Conservation (phyloP, 2,888 invertebrate species). For the Eumerus sabulonum region DNA sequence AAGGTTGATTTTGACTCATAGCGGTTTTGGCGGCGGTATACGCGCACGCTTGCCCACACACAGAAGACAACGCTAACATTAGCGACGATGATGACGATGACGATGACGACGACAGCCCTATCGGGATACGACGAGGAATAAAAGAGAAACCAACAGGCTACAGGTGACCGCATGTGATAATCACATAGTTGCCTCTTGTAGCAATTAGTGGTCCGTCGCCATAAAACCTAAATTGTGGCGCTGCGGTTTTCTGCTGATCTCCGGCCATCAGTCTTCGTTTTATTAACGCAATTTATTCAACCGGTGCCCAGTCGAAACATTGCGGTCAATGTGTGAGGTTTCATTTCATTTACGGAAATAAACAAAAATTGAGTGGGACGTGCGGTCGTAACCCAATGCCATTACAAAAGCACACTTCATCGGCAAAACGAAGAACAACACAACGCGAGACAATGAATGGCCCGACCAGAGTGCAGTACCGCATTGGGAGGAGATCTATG, state of each 20-base stretch:
- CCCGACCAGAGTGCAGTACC: neutral
- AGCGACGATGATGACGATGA: conserved; percentile 43
- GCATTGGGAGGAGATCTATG: neutral
- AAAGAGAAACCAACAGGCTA: conserved; percentile 16
- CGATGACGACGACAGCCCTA: conserved; percentile 53
- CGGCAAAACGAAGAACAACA: conserved; percentile 15
- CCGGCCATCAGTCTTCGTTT: conserved; percentile 67
- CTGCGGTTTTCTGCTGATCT: conserved; percentile 68
- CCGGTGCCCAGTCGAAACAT: conserved; percentile 64
- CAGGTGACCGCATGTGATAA: conserved; percentile 69
- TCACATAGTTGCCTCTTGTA: conserved; percentile 69
- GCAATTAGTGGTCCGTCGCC: conserved; percentile 67
- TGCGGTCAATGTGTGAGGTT: conserved; percentile 68
- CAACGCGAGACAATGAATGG: neutral
- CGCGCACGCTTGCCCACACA: conserved; percentile 56
- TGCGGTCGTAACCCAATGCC: conserved; percentile 66
- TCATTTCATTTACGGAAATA: conserved; percentile 68
- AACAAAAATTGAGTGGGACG: conserved; percentile 67
- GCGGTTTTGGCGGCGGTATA: conserved; percentile 60
- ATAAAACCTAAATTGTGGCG: conserved; percentile 69
- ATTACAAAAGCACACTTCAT: conserved; percentile 50
- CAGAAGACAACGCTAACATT: conserved; percentile 33
- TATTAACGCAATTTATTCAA: conserved; percentile 69
- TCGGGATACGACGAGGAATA: conserved; percentile 20
- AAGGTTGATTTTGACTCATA: conserved; percentile 68